Base-by-base conservation (phyloP, 2,888 invertebrate species). In the Oligia fasciuncula region DNA sequence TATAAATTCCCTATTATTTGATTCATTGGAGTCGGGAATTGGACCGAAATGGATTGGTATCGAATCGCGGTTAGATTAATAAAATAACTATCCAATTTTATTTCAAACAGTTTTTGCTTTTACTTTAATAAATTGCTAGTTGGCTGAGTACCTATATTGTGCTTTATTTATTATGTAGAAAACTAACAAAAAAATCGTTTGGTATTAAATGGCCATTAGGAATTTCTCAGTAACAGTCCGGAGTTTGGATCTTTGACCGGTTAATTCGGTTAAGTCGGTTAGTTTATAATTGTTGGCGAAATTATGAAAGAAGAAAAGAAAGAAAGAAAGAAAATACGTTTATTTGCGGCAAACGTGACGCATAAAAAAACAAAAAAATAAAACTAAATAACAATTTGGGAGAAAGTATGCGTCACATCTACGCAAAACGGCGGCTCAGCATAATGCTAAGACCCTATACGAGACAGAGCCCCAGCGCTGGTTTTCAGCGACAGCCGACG, bases 11-110 rank as follows among this genome's bases (percentile, higher is more conserved):
- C 46, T 29, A 40, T 78, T 71, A 71, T 71, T 81, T 67, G 78
- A 84, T 83, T 62, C 23, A 67, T 62, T 84, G 70, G 23, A n/a
- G 67, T 40, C n/a, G 62, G 14, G 79, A 78, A 81, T 71, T 84
- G 81, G 81, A 62, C 17, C 79, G 81, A 71, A 78, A 71, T 71
- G 0, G 78, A 67, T 77, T 77, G 68, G 65, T 60, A 74, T 81
- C 40, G 74, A 83, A 57, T 49, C 2, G 29, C 14, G 49, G 49
- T 49, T 77, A 68, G 29, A 49, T 73, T 69, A 4, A 49, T 62
- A 14, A 51, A 63, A 63, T 57, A 46, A 51, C n/a, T 57, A 49
- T n/a, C 14, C 57, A 77, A 63, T 63, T 80, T 83, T 49, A 57
- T 76, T 83, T 63, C 4, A 57, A 54, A 46, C 13, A 8, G 1